These are phyloP conservation scores for Hipposideros larvatus DNA, from an alignment of 2,797 vertebrate species.

Conservation along the genomic window DNA sequence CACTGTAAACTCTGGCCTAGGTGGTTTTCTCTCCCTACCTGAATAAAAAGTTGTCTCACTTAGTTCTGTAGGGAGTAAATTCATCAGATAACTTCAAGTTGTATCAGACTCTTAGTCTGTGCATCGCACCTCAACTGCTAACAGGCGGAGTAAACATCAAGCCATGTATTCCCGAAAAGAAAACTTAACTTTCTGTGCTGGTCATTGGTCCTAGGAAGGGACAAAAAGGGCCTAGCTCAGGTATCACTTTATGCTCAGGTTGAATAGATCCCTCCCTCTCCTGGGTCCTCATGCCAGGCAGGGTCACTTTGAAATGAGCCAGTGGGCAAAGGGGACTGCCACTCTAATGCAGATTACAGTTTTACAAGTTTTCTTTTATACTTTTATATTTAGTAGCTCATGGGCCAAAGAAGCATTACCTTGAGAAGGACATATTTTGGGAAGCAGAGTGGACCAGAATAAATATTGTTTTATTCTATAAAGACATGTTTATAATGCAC, in stretches of 20 bases:
- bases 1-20: neutral
- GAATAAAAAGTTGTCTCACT: neutral
- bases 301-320: neutral
- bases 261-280: neutral
- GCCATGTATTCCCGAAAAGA: neutral
- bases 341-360: neutral
- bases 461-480: neutral
- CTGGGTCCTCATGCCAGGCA: neutral
- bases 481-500: neutral
- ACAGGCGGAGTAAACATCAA: neutral
- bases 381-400: neutral
- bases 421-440: neutral
- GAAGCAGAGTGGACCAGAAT: neutral
- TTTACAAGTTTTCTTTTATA: neutral
- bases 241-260: neutral
- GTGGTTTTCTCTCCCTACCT: neutral
- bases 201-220: neutral
- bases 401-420: neutral
- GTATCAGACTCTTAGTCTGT: neutral
- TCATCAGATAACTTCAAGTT: neutral
- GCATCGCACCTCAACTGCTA: neutral
- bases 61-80: neutral
- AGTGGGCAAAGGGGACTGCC: neutral
- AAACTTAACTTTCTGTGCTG: neutral
- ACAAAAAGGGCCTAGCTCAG: neutral